Conservation (phyloP, 2,888 invertebrate genomes). For the Cephus pulcher region DNA sequence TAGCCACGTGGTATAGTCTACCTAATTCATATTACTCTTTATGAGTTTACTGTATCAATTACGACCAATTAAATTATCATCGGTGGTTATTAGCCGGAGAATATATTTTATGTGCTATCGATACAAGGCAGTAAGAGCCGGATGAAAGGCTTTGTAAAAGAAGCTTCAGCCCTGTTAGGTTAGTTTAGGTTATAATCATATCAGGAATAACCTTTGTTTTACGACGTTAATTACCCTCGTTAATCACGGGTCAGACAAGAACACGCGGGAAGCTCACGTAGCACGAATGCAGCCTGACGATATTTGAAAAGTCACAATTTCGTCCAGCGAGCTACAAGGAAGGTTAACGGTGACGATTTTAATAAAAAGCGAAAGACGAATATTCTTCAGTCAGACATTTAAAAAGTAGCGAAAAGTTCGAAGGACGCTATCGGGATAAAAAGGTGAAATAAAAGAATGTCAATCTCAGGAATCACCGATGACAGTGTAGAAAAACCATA, state of each 20-base stretch:
- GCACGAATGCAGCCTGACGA: not conserved
- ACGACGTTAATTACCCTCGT: not conserved
- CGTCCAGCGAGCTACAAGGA: not conserved
- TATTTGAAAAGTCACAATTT: not conserved
- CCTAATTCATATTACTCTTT: not conserved
- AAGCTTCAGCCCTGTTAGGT: not conserved
- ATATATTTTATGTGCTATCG: not conserved
- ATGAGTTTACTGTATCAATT: not conserved
- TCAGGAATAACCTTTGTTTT: not conserved
- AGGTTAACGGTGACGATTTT: not conserved
- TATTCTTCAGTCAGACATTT: not conserved
- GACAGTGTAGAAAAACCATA: not conserved
- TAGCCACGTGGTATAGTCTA: not conserved
- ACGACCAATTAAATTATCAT: not conserved
- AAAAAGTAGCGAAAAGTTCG: too few relatives aligned
- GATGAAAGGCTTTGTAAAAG: not conserved
- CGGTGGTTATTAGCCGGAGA: not conserved
- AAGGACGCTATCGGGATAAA: not conserved
- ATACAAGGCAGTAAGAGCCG: not conserved
- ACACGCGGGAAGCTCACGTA: not conserved
- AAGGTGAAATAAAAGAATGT: not conserved
- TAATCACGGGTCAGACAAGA: slow-evolving; percentile 3
- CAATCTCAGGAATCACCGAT: not conserved
- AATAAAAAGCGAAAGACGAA: not conserved
- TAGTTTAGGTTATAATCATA: not conserved